These are phyloP conservation scores for Montipora capricornis DNA, from an alignment of 64 coral and sea anemone species.

Conservation along the genomic window DNA sequence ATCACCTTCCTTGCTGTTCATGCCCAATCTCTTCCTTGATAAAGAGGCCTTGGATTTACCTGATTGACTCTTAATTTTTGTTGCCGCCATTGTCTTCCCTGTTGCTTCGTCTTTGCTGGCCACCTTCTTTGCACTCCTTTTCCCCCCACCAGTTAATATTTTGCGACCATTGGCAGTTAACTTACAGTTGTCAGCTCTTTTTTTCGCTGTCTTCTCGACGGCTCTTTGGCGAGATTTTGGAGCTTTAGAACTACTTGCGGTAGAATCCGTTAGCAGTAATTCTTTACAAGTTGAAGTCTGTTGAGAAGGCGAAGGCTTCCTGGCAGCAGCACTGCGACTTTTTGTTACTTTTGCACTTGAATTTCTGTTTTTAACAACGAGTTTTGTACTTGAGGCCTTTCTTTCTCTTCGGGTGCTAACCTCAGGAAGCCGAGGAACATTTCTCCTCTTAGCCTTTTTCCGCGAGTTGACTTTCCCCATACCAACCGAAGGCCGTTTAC, in stretches of 20 bases:
- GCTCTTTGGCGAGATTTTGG: neutral
- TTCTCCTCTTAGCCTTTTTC: neutral
- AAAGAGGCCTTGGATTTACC: neutral
- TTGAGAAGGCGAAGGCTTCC: neutral
- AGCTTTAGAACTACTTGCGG: neutral
- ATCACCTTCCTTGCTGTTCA: neutral
- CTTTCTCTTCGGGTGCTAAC: neutral
- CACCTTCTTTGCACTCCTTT: too few relatives aligned
- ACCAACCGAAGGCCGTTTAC: neutral
- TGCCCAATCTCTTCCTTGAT: neutral
- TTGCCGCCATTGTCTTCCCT: neutral
- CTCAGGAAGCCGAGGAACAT: neutral
- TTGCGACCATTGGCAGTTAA: neutral
- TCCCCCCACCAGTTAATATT: neutral
- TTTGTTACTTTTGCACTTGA: neutral
- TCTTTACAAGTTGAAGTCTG: neutral
- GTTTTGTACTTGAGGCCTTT: neutral
- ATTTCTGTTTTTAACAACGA: neutral
- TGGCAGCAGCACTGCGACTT: neutral
- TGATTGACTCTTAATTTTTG: neutral
- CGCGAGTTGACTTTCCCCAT: neutral
- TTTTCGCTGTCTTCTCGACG: neutral
- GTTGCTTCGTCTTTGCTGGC: neutral
- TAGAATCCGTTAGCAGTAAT: neutral
- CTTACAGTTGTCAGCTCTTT: neutral